Evolutionary conservation across 2,797 vertebrate species (phyloP), one percentile per base, ranked within the genome.

Genomic region (Rhabdomys pumilio): DNA sequence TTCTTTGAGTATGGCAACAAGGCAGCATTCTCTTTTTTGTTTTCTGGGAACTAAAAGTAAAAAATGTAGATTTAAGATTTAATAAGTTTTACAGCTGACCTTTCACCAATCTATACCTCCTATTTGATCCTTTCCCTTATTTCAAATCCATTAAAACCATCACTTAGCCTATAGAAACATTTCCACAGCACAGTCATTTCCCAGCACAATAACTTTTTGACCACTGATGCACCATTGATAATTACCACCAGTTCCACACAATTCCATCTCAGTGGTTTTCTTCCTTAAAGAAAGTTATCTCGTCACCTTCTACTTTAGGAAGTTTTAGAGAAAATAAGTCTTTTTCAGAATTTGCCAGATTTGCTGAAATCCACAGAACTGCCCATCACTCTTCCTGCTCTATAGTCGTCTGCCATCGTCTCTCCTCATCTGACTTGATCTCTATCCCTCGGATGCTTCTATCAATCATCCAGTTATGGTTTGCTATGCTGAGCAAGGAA

Each of bases 301-400:
- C 26, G 89, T 86, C 50, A 89, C 50, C 86, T 90, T 88, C 65
- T 34, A 79, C 53, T 96, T 53, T 90, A 47, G 73, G 89, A 93
- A 85, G 34, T 84, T 94, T 96, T 77, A 38, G 47, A 91, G 65
- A 91, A 90, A 93, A 89, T 22, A 50, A 3, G 72, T 73, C 88
- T 92, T 90, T 65, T 88, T 13, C 15, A 24, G 38, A 95, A 93
- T 80, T 44, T 88, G 20, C 41, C 29, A 63, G 75, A 77, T 57
- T 88, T 91, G 93, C 95, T 96, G 89, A 97, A 95, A 84, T 65
- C 29, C 65, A 80, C 50, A 85, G 75, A 92, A 83, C 89, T 84
- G 53, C 17, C 65, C 57, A n/a, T 55, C 72, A 77, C 22, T 73
- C 63, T 88, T 83, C 63, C 19, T 72, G 24, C 41, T 50, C 84